Conservation (phyloP, 2,797 vertebrate genomes). For the Coracias cyanogaster region DNA sequence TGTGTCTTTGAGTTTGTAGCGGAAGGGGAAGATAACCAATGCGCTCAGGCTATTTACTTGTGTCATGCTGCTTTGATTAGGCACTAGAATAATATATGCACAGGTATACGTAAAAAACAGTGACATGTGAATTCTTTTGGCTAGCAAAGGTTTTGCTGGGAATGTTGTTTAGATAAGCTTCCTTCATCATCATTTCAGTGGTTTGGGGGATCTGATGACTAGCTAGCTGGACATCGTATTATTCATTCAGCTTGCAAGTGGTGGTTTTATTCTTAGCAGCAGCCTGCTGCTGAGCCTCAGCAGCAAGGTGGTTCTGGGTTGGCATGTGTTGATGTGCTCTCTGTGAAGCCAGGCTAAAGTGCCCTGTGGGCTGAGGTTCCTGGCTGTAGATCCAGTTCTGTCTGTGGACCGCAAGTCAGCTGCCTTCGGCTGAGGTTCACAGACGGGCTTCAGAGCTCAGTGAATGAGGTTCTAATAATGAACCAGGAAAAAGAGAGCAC, state of each 20-base stretch:
- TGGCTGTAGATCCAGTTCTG: background rate
- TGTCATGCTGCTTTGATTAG: rapidly evolving
- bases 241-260: background rate
- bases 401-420: background rate
- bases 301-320: background rate
- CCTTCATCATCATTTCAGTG: background rate
- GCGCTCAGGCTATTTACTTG: background rate
- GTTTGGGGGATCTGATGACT: background rate
- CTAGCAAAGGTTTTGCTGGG: background rate
- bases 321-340: background rate
- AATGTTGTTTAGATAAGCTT: background rate
- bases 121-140: background rate
- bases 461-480: background rate
- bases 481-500: background rate
- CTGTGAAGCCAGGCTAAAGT: background rate
- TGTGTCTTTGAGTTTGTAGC: background rate
- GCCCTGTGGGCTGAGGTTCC: rapidly evolving
- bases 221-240: background rate
- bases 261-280: background rate
- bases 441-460: background rate
- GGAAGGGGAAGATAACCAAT: background rate
- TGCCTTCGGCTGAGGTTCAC: background rate
- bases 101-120: background rate
- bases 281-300: background rate
- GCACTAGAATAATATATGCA: background rate